These are phyloP conservation scores for Acanthoscelides obtectus DNA, from an alignment of 2,888 invertebrate genomes.

Conservation along the genomic window DNA sequence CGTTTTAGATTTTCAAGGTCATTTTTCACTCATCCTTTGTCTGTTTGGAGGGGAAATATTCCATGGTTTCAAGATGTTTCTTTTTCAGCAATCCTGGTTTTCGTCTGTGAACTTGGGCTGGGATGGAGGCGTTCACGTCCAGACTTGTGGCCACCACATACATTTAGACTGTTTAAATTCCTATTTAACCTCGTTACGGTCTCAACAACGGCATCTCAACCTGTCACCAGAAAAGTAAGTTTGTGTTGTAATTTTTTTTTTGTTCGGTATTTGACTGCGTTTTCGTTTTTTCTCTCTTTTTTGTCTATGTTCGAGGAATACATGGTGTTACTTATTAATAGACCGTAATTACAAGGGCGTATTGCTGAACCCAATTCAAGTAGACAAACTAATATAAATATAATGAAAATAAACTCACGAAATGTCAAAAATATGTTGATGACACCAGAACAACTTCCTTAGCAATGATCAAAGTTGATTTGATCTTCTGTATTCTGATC, in stretches of 20 bases:
- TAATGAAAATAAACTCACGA: too few species aligned
- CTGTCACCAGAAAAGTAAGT: slow-evolving; percentile 64
- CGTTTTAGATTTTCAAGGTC: slow-evolving; percentile 1
- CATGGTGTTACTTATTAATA: too few species aligned
- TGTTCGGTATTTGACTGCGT: slow-evolving; percentile 4
- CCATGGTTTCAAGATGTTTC: slow-evolving; percentile 5
- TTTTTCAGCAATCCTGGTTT: slow-evolving; percentile 68
- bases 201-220: slow-evolving; percentile 71
- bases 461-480: background rate
- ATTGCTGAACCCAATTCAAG: too few species aligned
- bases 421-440: too few species aligned
- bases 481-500: too few species aligned
- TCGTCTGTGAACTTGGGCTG: slow-evolving; percentile 76
- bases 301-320: too few species aligned
- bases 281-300: slow-evolving; percentile 11
- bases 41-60: too few species aligned
- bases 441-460: too few species aligned
- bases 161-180: slow-evolving; percentile 92
- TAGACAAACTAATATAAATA: too few species aligned
- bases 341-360: too few species aligned
- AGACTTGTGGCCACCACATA: slow-evolving; percentile 95
- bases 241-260: slow-evolving; percentile 1
- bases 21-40: too few species aligned
- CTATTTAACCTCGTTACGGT: slow-evolving; percentile 80
- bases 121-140: slow-evolving; percentile 89